Conservation (phyloP, 2,113 vertebrate genomes). For the Bufo bufo region DNA sequence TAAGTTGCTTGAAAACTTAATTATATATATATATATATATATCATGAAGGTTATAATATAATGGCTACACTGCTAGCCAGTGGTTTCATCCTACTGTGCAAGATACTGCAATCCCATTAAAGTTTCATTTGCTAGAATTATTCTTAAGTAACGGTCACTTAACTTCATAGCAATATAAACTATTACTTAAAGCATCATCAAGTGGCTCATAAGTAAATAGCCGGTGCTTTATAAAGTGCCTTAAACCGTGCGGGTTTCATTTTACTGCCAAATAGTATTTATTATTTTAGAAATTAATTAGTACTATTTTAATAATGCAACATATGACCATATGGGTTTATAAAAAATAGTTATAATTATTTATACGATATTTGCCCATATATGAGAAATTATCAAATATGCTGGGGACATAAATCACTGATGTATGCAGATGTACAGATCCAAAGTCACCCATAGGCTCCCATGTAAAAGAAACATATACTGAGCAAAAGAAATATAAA, state of each 20-base stretch:
- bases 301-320: neutral
- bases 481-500: too few species aligned
- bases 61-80: neutral
- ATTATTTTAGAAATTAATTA: neutral
- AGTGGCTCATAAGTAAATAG: neutral
- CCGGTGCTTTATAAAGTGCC: neutral
- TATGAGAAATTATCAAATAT: neutral
- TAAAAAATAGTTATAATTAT: too few species aligned
- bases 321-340: too few species aligned
- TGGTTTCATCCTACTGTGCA: neutral
- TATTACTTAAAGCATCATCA: neutral
- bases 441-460: too few species aligned
- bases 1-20: too few species aligned
- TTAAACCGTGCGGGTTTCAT: neutral
- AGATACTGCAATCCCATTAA: neutral
- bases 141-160: conserved; percentile 20
- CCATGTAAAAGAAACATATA: too few species aligned
- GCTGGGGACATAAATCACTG: too few species aligned
- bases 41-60: neutral
- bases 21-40: too few species aligned
- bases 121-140: neutral
- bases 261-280: neutral
- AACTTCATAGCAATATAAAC: neutral
- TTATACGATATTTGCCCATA: too few species aligned
- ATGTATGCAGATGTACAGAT: too few species aligned